Conservation (phyloP, 1,140 invertebrate genomes). For the Potamilus streckersoni region DNA sequence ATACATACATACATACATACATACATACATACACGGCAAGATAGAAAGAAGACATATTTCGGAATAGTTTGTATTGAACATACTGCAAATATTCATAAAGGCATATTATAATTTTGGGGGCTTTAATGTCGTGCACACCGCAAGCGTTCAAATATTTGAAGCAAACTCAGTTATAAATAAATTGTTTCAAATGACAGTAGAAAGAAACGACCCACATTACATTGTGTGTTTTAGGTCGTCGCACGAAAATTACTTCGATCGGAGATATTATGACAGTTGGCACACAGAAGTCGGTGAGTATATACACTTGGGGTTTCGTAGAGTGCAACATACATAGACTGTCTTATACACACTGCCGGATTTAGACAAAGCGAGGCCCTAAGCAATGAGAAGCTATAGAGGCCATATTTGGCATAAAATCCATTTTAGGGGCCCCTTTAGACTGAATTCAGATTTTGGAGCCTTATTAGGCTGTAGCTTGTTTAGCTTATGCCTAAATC, state of each 20-base stretch:
- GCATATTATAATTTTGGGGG: background rate
- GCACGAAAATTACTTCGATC: conserved; percentile 16
- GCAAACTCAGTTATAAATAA: background rate
- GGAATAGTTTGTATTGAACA: background rate
- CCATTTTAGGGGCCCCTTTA: too few relatives aligned
- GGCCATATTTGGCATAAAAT: too few relatives aligned
- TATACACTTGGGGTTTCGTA: background rate
- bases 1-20: too few relatives aligned
- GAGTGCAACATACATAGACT: background rate
- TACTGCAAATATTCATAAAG: background rate
- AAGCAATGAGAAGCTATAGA: too few relatives aligned
- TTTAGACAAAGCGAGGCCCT: background rate
- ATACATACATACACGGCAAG: too few relatives aligned
- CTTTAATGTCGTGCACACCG: background rate
- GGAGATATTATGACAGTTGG: conserved; percentile 19
- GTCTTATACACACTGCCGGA: background rate
- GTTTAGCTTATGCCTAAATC: background rate
- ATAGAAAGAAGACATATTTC: too few relatives aligned
- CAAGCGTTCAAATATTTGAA: background rate
- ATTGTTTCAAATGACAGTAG: background rate
- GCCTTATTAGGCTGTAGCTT: background rate
- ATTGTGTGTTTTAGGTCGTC: conserved; percentile 10
- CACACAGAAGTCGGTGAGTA: conserved; percentile 22
- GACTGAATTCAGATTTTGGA: background rate
- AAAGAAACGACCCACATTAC: background rate